phyloP scores from a whole-genome alignment of 1,140 invertebrate species.

The Agrypnia vestita region DNA sequence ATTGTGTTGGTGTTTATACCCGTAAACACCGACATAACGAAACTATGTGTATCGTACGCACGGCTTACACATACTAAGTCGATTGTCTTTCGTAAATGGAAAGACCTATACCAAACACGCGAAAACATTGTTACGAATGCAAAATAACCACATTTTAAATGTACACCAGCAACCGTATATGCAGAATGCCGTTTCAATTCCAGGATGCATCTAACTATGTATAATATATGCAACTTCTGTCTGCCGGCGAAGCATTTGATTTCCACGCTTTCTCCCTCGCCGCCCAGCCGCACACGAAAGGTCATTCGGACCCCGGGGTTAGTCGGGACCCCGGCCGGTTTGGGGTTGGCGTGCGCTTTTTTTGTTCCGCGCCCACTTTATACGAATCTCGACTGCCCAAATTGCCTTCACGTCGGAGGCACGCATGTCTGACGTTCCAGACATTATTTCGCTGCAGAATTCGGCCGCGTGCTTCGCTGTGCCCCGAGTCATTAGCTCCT shows the following conservation, averaged over 20 bases:
- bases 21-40: too few species aligned
- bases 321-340: conserved; percentile 6
- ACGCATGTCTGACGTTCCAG: conserved; percentile 43
- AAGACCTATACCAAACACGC: too few species aligned
- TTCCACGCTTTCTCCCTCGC: neutral
- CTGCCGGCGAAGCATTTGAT: neutral
- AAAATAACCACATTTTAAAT: too few species aligned
- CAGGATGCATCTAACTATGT: too few species aligned
- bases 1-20: too few species aligned
- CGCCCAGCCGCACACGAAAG: conserved; percentile 35
- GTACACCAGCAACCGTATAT: too few species aligned
- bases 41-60: too few species aligned
- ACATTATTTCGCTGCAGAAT: conserved; percentile 30
- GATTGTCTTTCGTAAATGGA: too few species aligned
- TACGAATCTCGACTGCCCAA: conserved; percentile 37
- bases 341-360: conserved; percentile 38
- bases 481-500: conserved; percentile 2
- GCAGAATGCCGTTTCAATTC: too few species aligned
- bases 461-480: conserved; percentile 14
- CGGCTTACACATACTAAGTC: too few species aligned
- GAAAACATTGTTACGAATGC: too few species aligned
- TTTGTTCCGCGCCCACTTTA: conserved; percentile 36
- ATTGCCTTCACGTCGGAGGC: conserved; percentile 37
- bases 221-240: too few species aligned
- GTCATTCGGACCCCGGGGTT: conserved; percentile 44